Conservation (phyloP, 2,797 vertebrate genomes). For the Epinephelus malabaricus region DNA sequence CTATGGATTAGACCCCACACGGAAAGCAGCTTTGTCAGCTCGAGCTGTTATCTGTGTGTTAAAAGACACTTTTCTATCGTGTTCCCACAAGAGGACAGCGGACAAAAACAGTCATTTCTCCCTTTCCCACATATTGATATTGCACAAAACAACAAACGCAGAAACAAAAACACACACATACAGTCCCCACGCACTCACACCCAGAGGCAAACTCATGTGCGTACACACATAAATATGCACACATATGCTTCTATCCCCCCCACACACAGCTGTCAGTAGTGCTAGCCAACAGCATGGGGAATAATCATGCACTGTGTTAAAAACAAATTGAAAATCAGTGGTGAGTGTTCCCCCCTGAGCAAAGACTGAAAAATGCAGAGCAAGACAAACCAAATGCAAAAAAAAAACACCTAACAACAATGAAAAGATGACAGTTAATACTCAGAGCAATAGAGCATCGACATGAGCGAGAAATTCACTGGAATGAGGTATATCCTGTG, state of each 20-base stretch:
- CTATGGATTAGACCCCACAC: slow-evolving; percentile 79
- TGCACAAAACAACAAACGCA: slow-evolving; percentile 53
- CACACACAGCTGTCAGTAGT: slow-evolving; percentile 56
- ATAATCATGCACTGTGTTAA: slow-evolving; percentile 77
- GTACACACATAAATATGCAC: slow-evolving; percentile 31
- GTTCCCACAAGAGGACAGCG: slow-evolving; percentile 63
- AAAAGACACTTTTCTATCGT: slow-evolving; percentile 76
- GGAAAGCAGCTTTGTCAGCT: slow-evolving; percentile 80
- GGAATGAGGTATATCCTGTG: slow-evolving; percentile 32
- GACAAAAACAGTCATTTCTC: slow-evolving; percentile 64
- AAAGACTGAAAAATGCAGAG: slow-evolving; percentile 69
- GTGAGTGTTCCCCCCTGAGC: slow-evolving; percentile 71
- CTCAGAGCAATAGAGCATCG: slow-evolving; percentile 55
- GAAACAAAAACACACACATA: slow-evolving; percentile 22
- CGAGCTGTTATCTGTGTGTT: slow-evolving; percentile 73
- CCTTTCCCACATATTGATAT: slow-evolving; percentile 44
- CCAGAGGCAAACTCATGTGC: slow-evolving; percentile 31
- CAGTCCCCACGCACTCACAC: slow-evolving; percentile 34
- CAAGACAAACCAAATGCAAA: slow-evolving; percentile 55
- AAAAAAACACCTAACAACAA: slow-evolving; percentile 11
- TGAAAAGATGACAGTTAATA: slow-evolving; percentile 66
- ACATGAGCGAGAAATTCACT: slow-evolving; percentile 32
- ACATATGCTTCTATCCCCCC: slow-evolving; percentile 9
- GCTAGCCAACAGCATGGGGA: slow-evolving; percentile 62
- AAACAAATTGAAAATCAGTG: slow-evolving; percentile 83